Evolutionary conservation across 2,797 vertebrate genomes (phyloP), one percentile per base, ranked within the genome.

Genomic region (Nannoperca australis): DNA sequence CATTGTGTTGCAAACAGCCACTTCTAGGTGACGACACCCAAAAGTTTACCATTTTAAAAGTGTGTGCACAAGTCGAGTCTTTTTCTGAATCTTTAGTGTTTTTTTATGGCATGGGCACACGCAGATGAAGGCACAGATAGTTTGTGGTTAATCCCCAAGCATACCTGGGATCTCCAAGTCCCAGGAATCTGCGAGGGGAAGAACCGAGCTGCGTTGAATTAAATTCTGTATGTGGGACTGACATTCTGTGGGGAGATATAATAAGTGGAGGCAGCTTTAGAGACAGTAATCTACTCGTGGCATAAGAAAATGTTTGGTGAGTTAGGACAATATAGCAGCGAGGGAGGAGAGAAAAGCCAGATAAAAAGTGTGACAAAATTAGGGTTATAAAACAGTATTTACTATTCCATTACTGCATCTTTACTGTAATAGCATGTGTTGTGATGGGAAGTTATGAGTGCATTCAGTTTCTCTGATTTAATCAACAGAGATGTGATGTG

Each of bases 41-140:
- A 44, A 38, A 49, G 27, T 64, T 60, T 76, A 32, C 32, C 38
- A 56, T 27, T 72, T 36, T 49, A 15, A 58, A 75, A 70, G 70
- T 76, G 60, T 78, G 84, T 67, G 73, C 42, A 62, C 13, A 53
- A 76, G 65, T 82, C 70, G 80, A 74, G 73, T 85, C 5, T 70
- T 63, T 34, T 30, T 69, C 55, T 71, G 62, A 74, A 85, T 83
- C 70, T 84, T 65, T 77, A 14, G n/a, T 76, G 72, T 76, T 85
- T 85, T 78, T 85, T 61, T 76, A 89, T 81, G 88, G 80, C 89
- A 76, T 84, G 77, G 77, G 67, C 69, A 87, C 77, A 83, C 45
- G 69, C 69, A 88, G 24, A 27, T 27, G 24, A 95, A 95, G 94
- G 93, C 94, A 95, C 94, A 87, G 82, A 55, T 70, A 76, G 85